Conservation (phyloP, 2,797 vertebrate genomes). For the Lophotriccus pileatus region DNA sequence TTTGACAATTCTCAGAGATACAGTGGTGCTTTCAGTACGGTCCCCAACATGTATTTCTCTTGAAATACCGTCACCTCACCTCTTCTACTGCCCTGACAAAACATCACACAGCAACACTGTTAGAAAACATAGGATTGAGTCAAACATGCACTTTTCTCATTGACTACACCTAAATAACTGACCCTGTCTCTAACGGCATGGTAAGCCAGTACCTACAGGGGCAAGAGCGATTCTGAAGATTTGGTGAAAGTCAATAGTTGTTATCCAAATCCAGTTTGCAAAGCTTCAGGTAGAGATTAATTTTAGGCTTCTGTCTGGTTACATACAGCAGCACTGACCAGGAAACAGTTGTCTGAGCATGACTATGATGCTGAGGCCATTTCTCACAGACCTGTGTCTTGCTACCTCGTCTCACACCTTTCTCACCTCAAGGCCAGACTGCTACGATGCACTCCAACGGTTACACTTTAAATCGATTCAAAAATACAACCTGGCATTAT, state of each 20-base stretch:
- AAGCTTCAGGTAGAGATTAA: background rate
- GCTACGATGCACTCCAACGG: background rate
- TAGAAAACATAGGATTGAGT: accelerated
- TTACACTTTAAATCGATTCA: background rate
- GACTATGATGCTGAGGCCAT: background rate
- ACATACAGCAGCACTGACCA: background rate
- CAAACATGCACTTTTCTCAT: accelerated
- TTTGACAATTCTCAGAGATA: background rate
- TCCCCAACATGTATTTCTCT: background rate
- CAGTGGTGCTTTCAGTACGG: background rate
- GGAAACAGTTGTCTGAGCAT: background rate
- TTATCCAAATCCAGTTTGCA: background rate
- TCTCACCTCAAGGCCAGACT: background rate
- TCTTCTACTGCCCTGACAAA: background rate
- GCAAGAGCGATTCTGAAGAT: background rate
- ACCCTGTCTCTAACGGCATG: accelerated
- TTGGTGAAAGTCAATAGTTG: background rate
- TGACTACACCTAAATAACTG: background rate
- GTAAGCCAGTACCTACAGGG: accelerated
- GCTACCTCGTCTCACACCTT: background rate
- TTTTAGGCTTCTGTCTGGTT: background rate
- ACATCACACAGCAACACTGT: background rate
- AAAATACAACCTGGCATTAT: background rate
- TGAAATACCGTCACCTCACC: background rate
- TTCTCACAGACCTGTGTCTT: background rate